Conservation (phyloP, 2,797 vertebrate genomes). For the Neosilurus hyrtlii region DNA sequence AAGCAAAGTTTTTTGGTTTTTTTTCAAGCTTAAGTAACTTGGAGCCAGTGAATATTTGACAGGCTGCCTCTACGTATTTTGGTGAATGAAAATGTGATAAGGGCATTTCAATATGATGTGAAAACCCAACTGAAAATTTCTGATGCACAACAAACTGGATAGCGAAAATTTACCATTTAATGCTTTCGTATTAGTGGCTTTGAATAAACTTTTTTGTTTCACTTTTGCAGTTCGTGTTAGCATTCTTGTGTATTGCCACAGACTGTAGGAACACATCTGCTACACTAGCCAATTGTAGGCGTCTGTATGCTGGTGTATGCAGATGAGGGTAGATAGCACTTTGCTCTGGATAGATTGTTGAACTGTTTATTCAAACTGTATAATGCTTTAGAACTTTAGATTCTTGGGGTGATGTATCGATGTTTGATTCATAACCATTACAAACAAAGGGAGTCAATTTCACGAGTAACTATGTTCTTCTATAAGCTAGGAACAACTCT, state of each 20-base stretch:
- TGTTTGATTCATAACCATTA: too few relatives aligned
- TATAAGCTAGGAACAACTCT: too few relatives aligned
- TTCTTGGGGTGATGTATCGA: too few relatives aligned
- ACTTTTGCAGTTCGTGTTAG: not conserved
- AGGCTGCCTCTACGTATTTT: conserved; percentile 1
- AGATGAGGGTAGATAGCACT: not conserved
- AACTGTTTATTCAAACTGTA: not conserved
- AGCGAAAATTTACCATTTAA: not conserved
- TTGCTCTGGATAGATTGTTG: not conserved
- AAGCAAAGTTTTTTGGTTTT: conserved; percentile 18
- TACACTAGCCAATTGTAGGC: not conserved
- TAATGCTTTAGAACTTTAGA: not conserved
- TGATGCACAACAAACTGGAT: not conserved
- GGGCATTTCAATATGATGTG: not conserved
- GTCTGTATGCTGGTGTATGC: not conserved
- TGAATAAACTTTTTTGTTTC: not conserved
- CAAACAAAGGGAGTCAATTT: too few relatives aligned
- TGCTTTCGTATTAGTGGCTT: not conserved
- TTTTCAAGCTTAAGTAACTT: too few relatives aligned
- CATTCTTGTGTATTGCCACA: not conserved
- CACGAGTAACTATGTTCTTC: too few relatives aligned
- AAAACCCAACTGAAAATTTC: not conserved
- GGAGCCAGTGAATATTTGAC: conserved; percentile 41
- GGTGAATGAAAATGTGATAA: conserved; percentile 15
- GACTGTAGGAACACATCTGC: not conserved